Evolutionary conservation across 1,140 invertebrate genomes (phyloP).

Genomic region (Arion vulgaris): DNA sequence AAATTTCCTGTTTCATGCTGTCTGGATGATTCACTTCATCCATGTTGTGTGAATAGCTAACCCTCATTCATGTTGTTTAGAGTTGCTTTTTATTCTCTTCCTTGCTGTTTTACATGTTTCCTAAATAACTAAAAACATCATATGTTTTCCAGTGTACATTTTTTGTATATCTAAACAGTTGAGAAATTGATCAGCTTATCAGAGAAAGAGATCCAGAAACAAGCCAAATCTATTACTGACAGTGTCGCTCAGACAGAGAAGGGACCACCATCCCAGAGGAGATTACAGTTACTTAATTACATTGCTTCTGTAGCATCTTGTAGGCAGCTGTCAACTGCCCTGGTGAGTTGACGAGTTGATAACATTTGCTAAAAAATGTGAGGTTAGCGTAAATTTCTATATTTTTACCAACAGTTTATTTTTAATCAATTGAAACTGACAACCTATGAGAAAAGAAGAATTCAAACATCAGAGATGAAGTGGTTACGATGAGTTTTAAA

Average conservation of each 20-base stretch:
- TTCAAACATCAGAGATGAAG: too few relatives aligned
- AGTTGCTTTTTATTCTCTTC: background rate
- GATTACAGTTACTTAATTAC: slow-evolving; percentile 70
- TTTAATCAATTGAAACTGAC: too few relatives aligned
- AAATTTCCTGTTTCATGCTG: too few relatives aligned
- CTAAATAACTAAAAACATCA: too few relatives aligned
- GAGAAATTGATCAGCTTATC: slow-evolving; percentile 65
- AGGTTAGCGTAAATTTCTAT: background rate
- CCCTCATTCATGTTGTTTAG: too few relatives aligned
- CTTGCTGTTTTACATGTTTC: background rate
- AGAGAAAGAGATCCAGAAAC: slow-evolving; percentile 66
- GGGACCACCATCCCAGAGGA: slow-evolving; percentile 70
- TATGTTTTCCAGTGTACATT: too few relatives aligned
- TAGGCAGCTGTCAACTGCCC: slow-evolving; percentile 50
- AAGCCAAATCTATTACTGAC: slow-evolving; percentile 63
- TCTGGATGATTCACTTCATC: too few relatives aligned
- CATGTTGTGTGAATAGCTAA: too few relatives aligned
- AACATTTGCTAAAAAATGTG: background rate
- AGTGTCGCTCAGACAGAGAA: slow-evolving; percentile 62
- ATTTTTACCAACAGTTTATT: too few relatives aligned
- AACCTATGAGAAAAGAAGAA: too few relatives aligned
- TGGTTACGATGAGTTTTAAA: too few relatives aligned
- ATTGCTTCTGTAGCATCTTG: slow-evolving; percentile 58
- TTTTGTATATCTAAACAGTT: slow-evolving; percentile 49
- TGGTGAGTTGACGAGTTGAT: slow-evolving; percentile 28